phyloP scores from a whole-genome alignment of 2,113 vertebrate genomes.

The Protobothrops flavoviridis region DNA sequence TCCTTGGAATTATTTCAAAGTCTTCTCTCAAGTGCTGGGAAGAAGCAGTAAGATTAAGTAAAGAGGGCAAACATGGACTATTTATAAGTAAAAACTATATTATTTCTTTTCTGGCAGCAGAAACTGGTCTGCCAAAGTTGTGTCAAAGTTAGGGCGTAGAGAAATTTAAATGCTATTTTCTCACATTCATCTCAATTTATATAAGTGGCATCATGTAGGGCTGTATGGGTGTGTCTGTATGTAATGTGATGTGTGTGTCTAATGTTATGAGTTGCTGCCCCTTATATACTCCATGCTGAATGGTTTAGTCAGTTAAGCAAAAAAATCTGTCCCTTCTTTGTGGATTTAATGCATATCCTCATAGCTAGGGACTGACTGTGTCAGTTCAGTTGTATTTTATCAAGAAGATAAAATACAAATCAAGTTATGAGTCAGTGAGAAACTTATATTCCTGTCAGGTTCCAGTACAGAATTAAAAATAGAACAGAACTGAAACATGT shows the following conservation, averaged over 20 bases:
- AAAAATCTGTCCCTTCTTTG: neutral
- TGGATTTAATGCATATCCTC: neutral
- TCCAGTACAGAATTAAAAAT: neutral
- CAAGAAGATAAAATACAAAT: neutral
- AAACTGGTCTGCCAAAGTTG: neutral
- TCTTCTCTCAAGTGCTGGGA: neutral
- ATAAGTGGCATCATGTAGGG: neutral
- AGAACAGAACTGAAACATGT: neutral
- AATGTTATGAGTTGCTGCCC: neutral
- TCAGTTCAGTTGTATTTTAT: neutral
- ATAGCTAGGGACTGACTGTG: neutral
- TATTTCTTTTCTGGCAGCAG: neutral
- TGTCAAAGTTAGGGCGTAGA: neutral
- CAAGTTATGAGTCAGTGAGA: neutral
- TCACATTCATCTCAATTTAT: neutral
- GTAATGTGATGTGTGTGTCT: too few relatives aligned
- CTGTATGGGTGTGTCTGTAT: neutral
- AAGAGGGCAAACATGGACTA: neutral
- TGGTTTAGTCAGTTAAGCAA: neutral
- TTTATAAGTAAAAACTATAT: neutral
- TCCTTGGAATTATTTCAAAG: neutral
- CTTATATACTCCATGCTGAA: neutral
- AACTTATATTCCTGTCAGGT: neutral
- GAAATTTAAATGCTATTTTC: neutral
- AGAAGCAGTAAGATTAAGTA: neutral